Conservation (phyloP, 1,140 invertebrate genomes). For the Ostrea edulis region DNA sequence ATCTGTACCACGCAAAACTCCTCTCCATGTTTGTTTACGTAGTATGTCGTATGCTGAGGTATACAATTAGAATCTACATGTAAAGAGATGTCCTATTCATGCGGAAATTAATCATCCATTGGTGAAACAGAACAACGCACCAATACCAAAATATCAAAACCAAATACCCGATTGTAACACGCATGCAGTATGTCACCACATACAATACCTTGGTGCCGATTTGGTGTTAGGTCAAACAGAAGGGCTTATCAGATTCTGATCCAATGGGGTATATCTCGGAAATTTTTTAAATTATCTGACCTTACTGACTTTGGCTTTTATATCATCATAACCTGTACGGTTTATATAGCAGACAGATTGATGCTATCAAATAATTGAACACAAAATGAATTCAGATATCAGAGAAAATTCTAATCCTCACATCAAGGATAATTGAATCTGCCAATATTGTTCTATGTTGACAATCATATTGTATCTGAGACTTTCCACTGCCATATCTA, state of each 20-base stretch:
- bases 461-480: background rate
- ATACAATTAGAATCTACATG: slow-evolving; percentile 35
- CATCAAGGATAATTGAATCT: background rate
- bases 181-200: background rate
- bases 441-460: background rate
- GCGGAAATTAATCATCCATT: slow-evolving; percentile 7
- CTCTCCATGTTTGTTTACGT: background rate
- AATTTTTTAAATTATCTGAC: slow-evolving; percentile 12
- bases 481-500: background rate
- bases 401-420: background rate
- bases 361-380: slow-evolving; percentile 25
- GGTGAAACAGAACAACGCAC: slow-evolving; percentile 10
- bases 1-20: background rate
- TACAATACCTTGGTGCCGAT: slow-evolving; percentile 28
- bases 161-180: slow-evolving; percentile 19
- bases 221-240: slow-evolving; percentile 27
- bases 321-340: background rate
- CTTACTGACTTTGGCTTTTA: background rate
- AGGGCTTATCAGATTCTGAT: background rate
- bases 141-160: background rate
- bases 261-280: background rate
- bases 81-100: background rate
- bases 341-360: background rate
- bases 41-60: background rate
- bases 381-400: background rate